These are phyloP conservation scores for Orchesella cincta DNA, from an alignment of 1,140 invertebrate species.

Conservation along the genomic window DNA sequence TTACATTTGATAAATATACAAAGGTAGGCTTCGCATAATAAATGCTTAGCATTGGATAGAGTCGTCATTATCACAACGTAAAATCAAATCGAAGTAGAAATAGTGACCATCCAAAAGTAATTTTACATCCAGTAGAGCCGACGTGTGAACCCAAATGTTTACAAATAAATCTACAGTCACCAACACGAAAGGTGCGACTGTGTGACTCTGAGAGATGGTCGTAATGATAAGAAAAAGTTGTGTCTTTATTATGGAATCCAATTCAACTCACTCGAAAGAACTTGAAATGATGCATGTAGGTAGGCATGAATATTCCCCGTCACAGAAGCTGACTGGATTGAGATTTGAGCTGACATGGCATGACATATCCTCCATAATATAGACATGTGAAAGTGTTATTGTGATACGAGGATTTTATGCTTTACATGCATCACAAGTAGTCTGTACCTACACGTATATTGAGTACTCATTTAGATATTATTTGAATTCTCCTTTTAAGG, in stretches of 20 bases:
- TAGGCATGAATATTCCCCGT: too few relatives aligned
- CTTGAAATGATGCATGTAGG: background rate
- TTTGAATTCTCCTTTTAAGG: too few relatives aligned
- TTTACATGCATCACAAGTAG: too few relatives aligned
- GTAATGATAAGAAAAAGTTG: constrained; percentile 22
- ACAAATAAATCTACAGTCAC: constrained; percentile 24
- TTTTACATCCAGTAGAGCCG: background rate
- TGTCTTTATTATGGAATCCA: constrained; percentile 10
- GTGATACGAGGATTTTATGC: background rate
- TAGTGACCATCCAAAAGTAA: constrained; percentile 11
- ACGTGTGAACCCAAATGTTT: constrained; percentile 25
- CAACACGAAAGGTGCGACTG: constrained; percentile 19
- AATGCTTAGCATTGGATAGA: too few relatives aligned
- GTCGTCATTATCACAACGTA: constrained; percentile 16
- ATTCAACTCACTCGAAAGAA: background rate
- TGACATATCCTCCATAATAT: background rate
- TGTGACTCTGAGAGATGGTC: constrained; percentile 13
- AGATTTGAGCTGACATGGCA: too few relatives aligned
- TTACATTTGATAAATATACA: too few relatives aligned
- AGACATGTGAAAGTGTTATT: background rate
- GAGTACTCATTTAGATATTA: too few relatives aligned
- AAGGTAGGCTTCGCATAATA: too few relatives aligned
- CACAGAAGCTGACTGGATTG: too few relatives aligned
- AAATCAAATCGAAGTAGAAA: constrained; percentile 2
- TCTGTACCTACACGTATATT: too few relatives aligned